Evolutionary conservation across 2,888 invertebrate genomes (phyloP), one percentile per base, ranked within the genome.

Genomic region (Anodontia alba): DNA sequence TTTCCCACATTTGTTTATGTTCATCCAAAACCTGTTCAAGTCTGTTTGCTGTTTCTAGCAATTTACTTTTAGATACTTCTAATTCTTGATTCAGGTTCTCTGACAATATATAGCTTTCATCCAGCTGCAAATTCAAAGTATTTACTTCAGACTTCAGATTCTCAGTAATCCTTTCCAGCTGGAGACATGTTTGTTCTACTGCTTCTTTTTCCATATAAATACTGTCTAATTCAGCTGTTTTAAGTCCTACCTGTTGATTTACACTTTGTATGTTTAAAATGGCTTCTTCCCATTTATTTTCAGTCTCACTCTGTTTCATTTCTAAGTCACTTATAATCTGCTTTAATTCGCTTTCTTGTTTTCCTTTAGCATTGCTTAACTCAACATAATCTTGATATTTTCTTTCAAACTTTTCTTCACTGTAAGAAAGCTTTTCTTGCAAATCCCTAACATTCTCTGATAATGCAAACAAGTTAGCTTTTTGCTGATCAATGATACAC

Each of bases 211-310:
- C 73, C 20, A 74, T 73, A 31, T 79, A 73, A 29, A 77, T 76
- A 17, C 42, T 46, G 46, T 86, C 81, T 26, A 90, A 75, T 68
- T 88, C 80, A 1, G 78, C 66, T 23, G 83, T 80, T 20, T 80
- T 88, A n/a, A 83, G 73, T 8, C 76, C 81, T 51, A 89, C 54
- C 51, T 88, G 87, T 68, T 80, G 75, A 75, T 87, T 80, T 12
- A 46, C 73, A 26, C 73, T 69, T 46, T 80, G 72, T 17, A 87
- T 70, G 43, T 88, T 86, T 73, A 67, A 76, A 26, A 81, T 66
- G 26, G 86, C 80, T 23, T 86, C 87, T 69, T 89, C 87, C 29
- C 87, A 51, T 66, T 87, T 76, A 69, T 71, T 42, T 46, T 76
- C 76, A 20, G 89, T 68, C 26, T 76, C 67, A 66, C 29, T 57